Base-by-base conservation (phyloP, 2,888 invertebrate genomes). In the Gasteruption jaculator region DNA sequence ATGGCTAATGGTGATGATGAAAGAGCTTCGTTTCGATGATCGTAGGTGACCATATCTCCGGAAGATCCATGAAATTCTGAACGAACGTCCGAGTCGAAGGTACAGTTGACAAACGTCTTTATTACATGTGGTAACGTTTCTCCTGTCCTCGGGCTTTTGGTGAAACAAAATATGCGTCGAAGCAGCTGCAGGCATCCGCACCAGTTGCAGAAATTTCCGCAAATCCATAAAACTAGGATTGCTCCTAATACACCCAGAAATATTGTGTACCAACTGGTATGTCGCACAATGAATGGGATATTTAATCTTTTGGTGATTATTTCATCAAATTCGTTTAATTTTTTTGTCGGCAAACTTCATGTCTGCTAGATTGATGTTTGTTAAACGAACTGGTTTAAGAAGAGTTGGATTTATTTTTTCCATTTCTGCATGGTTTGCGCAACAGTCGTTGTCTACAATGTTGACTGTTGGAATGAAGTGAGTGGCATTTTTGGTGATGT, bases 271-370 rank as follows among this genome's bases (percentile, higher is more conserved):
- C 52, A 55, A 4, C 40, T 36, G 6, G 47, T 45, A 11, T 48
- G 51, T 5, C 22, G 27, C 12, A 46, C 42, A 10, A 46, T 47
- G 19, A 46, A 48, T 12, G 49, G 42, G 22, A 49, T 39, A n/a
- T 48, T 50, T 8, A 48, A 21, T 16, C 45, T 43, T 5, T 53
- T 37, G 3, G 45, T 45, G 2, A 56, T 7, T 5, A 49, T 24
- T 22, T 50, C 35, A 20, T 56, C 50, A 16, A 54, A 45, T 21
- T 53, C 48, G 10, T 48, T 44, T 4, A 52, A 26, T 30, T 50
- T 56, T 56, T 26, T 51, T 53, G 32, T 42, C 37, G 4, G 48
- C 52, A 16, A 45, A 52, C 31, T 42, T 46, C 4, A 54, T 15
- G 8, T 56, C 50, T 41, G 43, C 20, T 39, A 35, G 25, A 18